Conservation (phyloP, 2,888 invertebrate species). For the Spisula subtruncata region DNA sequence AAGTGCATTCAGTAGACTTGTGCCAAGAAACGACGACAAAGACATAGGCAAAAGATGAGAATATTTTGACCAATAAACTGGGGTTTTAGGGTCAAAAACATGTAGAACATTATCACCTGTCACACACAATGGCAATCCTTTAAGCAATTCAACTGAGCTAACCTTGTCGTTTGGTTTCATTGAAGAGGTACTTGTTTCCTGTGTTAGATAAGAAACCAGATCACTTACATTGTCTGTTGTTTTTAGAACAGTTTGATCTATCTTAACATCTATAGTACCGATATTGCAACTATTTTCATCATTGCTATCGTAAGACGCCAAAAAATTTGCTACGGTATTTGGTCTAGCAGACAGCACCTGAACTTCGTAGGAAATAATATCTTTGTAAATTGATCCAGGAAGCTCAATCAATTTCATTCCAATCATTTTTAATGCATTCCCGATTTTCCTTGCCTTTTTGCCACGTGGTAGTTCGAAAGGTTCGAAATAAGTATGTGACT, state of each 20-base stretch:
- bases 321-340: conserved; percentile 50
- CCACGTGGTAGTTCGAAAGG: not conserved
- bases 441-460: not conserved
- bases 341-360: conserved; percentile 20
- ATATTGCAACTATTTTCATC: conserved; percentile 19
- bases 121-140: conserved; percentile 68
- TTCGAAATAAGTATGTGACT: not conserved
- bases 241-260: conserved; percentile 45
- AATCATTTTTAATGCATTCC: conserved; percentile 47
- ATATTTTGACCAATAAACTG: conserved; percentile 49
- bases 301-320: conserved; percentile 43
- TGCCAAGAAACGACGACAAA: conserved; percentile 49
- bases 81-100: conserved; percentile 24
- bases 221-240: not conserved
- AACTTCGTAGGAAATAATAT: not conserved
- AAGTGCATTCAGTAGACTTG: conserved; percentile 11
- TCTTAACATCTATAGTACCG: conserved; percentile 8
- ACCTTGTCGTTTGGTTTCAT: not conserved
- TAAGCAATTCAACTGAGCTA: conserved; percentile 19
- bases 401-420: conserved; percentile 64
- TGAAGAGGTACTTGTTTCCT: not conserved
- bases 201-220: not conserved
- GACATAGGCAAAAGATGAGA: conserved; percentile 59
- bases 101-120: conserved; percentile 52
- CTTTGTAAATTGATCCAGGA: conserved; percentile 32